Evolutionary conservation across 2,113 vertebrate genomes (phyloP).

Genomic region (Malurus elegans): DNA sequence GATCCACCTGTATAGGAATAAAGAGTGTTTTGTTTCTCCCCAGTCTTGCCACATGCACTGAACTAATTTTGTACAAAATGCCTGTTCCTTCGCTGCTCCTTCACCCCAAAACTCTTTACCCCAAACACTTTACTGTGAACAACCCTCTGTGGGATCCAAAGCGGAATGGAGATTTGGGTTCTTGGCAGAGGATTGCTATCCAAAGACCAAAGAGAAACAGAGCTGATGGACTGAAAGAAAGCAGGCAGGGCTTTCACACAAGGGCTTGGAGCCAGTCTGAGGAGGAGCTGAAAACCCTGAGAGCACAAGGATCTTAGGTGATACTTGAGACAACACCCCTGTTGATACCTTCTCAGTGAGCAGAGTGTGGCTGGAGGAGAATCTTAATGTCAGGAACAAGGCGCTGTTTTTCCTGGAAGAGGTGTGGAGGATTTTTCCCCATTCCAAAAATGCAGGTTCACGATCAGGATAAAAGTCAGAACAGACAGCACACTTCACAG

Average conservation of each 20-base stretch:
- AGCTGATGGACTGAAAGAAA: background rate
- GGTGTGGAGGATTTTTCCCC: background rate
- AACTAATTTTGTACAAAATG: background rate
- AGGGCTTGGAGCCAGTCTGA: background rate
- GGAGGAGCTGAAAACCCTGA: background rate
- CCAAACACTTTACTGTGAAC: background rate
- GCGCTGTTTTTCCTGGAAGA: background rate
- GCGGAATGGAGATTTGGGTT: background rate
- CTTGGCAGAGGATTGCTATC: background rate
- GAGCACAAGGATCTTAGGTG: background rate
- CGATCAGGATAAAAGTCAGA: background rate
- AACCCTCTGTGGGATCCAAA: background rate
- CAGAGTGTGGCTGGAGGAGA: background rate
- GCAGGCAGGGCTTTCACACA: background rate
- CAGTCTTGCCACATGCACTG: background rate
- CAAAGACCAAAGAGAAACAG: background rate
- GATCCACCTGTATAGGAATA: background rate
- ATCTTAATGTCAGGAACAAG: background rate
- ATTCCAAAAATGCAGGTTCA: background rate
- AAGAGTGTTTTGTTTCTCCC: background rate
- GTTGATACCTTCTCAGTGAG: background rate
- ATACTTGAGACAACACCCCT: background rate
- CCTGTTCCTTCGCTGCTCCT: background rate
- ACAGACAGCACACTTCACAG: background rate
- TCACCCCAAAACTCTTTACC: background rate